Conservation (phyloP, 2,888 invertebrate species). For the Rambutsinella grinnellia region DNA sequence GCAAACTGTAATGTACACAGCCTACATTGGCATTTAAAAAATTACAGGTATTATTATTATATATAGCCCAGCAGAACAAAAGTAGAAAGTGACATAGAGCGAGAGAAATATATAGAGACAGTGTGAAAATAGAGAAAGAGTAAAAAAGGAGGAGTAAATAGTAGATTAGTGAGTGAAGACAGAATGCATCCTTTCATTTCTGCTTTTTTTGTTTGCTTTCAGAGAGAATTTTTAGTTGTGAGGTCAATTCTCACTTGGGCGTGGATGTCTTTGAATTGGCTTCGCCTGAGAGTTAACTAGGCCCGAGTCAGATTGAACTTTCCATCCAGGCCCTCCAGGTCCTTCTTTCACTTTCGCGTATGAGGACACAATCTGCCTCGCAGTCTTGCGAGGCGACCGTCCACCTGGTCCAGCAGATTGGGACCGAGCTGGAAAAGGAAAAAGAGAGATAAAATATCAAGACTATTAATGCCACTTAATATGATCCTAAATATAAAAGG, state of each 20-base stretch:
- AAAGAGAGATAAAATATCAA: not conserved
- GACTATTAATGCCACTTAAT: not conserved
- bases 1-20: not conserved
- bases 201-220: not conserved
- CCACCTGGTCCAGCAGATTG: slow-evolving; percentile 78
- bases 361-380: slow-evolving; percentile 63
- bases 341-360: slow-evolving; percentile 67
- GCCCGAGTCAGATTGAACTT: slow-evolving; percentile 65
- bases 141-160: slow-evolving; percentile 13
- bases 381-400: slow-evolving; percentile 64
- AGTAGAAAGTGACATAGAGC: slow-evolving; percentile 5
- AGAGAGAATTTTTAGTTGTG: slow-evolving; percentile 17
- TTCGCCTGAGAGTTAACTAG: slow-evolving; percentile 64
- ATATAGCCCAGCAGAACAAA: not conserved
- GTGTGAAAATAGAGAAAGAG: slow-evolving; percentile 50
- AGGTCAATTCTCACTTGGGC: slow-evolving; percentile 76
- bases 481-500: too few relatives aligned
- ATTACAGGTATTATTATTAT: not conserved
- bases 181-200: slow-evolving; percentile 5
- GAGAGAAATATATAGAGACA: slow-evolving; percentile 20
- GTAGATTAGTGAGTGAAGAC: slow-evolving; percentile 23
- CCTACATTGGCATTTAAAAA: not conserved
- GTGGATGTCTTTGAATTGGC: slow-evolving; percentile 73
- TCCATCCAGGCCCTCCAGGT: slow-evolving; percentile 67
- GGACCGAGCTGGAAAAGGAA: slow-evolving; percentile 73